Conservation (phyloP, 2,113 vertebrate species). For the Sylvicapra grimmia region DNA sequence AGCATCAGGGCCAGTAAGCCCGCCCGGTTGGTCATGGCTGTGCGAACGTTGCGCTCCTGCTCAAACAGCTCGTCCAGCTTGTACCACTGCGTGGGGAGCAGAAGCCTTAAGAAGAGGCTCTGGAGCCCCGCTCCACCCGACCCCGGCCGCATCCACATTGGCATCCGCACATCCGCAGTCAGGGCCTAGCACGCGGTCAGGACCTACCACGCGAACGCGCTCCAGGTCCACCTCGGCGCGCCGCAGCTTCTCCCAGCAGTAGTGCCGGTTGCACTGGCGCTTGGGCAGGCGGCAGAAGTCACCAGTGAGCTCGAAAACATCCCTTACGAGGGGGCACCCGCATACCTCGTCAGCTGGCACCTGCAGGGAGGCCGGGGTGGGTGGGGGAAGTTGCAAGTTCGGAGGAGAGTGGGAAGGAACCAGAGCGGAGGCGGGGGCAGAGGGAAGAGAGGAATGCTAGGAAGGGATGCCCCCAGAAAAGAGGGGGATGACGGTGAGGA, state of each 20-base stretch:
- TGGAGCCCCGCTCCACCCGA: fast-evolving
- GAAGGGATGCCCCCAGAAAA: not conserved
- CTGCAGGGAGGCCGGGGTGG: slow-evolving; percentile 62
- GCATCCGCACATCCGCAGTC: not conserved
- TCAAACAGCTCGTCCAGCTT: slow-evolving; percentile 95
- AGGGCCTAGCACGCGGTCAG: slow-evolving; percentile 71
- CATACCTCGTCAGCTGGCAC: slow-evolving; percentile 90
- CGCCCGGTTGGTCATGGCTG: slow-evolving; percentile 94
- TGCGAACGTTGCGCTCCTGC: slow-evolving; percentile 92
- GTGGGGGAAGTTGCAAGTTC: not conserved
- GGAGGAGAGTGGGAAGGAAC: not conserved
- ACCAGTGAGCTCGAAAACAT: slow-evolving; percentile 91
- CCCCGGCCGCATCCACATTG: too few relatives aligned
- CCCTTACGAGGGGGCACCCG: slow-evolving; percentile 90
- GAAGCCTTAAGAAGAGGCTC: not conserved
- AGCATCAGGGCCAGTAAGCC: slow-evolving; percentile 93
- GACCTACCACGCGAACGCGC: slow-evolving; percentile 89
- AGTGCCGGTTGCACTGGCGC: slow-evolving; percentile 93
- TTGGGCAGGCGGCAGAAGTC: slow-evolving; percentile 92
- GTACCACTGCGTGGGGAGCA: slow-evolving; percentile 85
- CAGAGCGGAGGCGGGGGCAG: not conserved
- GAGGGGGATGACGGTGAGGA: slow-evolving; percentile 10
- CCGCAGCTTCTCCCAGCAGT: slow-evolving; percentile 95
- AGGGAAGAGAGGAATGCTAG: not conserved
- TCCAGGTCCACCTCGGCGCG: slow-evolving; percentile 93